Percentiles rank a stretch among this genome's conserved stretches.
These are phyloP conservation scores for Gyrodactylus salaris DNA, from an alignment of 1,140 invertebrate species.

Conservation along the genomic window DNA sequence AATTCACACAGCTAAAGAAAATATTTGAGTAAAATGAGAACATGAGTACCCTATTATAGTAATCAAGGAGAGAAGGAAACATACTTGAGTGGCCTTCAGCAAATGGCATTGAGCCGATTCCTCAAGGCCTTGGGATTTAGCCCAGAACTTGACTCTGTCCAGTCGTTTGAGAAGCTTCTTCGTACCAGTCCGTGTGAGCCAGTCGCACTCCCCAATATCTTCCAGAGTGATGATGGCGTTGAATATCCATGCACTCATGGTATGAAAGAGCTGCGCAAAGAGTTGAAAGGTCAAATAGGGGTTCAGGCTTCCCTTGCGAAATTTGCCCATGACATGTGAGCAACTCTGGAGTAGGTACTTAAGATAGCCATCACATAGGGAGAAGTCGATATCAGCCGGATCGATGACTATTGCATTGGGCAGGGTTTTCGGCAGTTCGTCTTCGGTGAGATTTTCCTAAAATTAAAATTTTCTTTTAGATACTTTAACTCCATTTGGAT, in stretches of 20 bases:
- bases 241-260: background rate
- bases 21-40: background rate
- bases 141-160: background rate
- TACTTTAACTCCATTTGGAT: no score
- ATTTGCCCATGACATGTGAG: background rate
- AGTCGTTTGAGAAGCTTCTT: background rate
- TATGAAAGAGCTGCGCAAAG: background rate
- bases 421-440: background rate
- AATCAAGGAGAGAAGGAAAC: background rate
- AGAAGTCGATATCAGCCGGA: background rate
- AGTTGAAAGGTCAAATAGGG: background rate
- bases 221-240: background rate
- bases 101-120: background rate
- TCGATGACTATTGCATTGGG: background rate
- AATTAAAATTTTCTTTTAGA: no score
- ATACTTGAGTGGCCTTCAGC: background rate
- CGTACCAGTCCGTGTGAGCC: background rate
- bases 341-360: background rate
- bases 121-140: background rate
- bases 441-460: background rate
- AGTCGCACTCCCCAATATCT: background rate
- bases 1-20: background rate
- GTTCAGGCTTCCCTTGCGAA: background rate
- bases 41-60: no score
- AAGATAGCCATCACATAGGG: background rate